These are phyloP conservation scores for Apamea epomidion DNA, from an alignment of 2,888 invertebrate species.

Conservation along the genomic window DNA sequence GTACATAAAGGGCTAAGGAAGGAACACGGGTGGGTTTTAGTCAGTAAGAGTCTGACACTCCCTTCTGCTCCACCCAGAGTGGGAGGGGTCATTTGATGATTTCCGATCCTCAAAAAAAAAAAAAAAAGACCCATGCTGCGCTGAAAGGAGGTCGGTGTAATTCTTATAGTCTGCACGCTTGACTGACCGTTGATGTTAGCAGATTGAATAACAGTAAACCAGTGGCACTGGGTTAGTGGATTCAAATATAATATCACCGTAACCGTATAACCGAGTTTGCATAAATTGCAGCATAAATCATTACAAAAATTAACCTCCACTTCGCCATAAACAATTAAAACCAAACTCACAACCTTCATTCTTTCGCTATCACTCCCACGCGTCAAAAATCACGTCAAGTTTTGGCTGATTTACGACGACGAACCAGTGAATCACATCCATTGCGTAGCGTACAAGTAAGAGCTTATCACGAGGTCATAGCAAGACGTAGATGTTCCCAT, in stretches of 20 bases:
- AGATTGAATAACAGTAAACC: not conserved
- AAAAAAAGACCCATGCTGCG: not conserved
- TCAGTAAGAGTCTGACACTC: no score
- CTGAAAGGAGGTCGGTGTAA: not conserved
- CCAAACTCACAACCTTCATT: slow-evolving; percentile 27
- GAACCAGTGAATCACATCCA: slow-evolving; percentile 32
- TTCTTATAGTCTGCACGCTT: not conserved
- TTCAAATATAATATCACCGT: not conserved
- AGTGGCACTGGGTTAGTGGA: not conserved
- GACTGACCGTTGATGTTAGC: not conserved
- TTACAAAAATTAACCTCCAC: not conserved
- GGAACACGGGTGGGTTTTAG: no score
- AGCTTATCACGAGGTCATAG: slow-evolving; percentile 44
- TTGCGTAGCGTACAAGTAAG: slow-evolving; percentile 45
- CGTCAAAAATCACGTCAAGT: slow-evolving; percentile 32
- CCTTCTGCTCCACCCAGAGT: no score
- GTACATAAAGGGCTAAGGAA: no score
- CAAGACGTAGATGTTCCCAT: slow-evolving; percentile 44
- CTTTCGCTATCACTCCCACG: slow-evolving; percentile 28
- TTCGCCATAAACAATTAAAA: slow-evolving; percentile 4
- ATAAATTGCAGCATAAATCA: not conserved
- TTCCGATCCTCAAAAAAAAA: no score
- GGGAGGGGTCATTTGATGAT: no score
- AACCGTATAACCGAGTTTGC: not conserved
- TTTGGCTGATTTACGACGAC: slow-evolving; percentile 55